Evolutionary conservation across 2,888 invertebrate species (phyloP).

Genomic region (Leuctra nigra): DNA sequence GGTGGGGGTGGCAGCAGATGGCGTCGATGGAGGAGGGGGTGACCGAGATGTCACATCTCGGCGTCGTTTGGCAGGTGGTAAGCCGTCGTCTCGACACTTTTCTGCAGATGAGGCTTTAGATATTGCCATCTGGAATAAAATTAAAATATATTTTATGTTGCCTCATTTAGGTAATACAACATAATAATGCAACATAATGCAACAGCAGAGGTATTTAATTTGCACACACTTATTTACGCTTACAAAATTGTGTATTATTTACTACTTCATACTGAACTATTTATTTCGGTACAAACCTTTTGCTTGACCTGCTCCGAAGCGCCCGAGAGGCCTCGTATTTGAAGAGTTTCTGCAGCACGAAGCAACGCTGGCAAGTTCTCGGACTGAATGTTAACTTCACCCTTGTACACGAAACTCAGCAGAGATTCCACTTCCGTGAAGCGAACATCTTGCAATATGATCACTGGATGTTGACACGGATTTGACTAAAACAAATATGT

Average conservation of each 20-base stretch:
- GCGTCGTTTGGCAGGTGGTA: too few species aligned
- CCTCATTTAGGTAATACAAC: too few species aligned
- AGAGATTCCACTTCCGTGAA: slow-evolving; percentile 34
- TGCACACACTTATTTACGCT: too few species aligned
- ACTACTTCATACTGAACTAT: too few species aligned
- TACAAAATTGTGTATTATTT: too few species aligned
- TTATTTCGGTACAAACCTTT: slow-evolving; percentile 23
- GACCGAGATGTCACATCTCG: slow-evolving; percentile 10
- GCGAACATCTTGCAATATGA: slow-evolving; percentile 34
- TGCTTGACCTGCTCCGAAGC: slow-evolving; percentile 30
- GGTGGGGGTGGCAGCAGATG: slow-evolving; percentile 21
- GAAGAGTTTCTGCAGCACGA: slow-evolving; percentile 35
- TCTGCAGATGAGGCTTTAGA: too few species aligned
- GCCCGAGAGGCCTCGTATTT: slow-evolving; percentile 34
- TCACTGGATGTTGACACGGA: slow-evolving; percentile 54
- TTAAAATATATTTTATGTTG: too few species aligned
- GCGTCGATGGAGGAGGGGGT: slow-evolving; percentile 25
- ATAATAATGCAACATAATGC: too few species aligned
- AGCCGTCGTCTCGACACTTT: too few species aligned
- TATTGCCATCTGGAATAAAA: too few species aligned
- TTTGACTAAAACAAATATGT: slow-evolving; percentile 52
- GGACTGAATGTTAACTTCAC: slow-evolving; percentile 35
- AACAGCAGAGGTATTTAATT: too few species aligned
- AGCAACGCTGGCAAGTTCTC: slow-evolving; percentile 34
- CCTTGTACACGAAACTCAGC: slow-evolving; percentile 35